A percentile compares a stretch with the other conserved stretches of the same genome.
phyloP scores from a whole-genome alignment of 2,888 invertebrate species.

The Pandemis corylana region DNA sequence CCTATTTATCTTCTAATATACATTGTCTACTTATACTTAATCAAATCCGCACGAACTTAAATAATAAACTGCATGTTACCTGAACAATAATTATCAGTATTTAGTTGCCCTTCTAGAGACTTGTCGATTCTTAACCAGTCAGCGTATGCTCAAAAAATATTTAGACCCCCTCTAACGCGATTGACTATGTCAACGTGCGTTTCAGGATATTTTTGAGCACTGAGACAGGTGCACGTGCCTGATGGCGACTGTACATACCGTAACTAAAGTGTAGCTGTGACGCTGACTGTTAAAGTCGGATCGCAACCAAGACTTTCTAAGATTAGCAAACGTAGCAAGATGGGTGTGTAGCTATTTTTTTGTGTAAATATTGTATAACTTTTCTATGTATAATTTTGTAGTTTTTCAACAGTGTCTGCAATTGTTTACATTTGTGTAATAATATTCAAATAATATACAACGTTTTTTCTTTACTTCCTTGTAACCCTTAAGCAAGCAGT shows the following conservation, averaged over 20 bases:
- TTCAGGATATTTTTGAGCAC: no score
- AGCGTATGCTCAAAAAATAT: no score
- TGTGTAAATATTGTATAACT: conserved; percentile 72
- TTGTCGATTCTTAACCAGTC: not conserved
- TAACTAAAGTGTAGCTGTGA: not conserved
- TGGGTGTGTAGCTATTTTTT: conserved; percentile 35
- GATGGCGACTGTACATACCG: not conserved
- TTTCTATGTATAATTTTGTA: conserved; percentile 71
- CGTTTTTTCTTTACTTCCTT: conserved; percentile 39
- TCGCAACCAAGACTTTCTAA: not conserved
- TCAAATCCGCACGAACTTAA: conserved; percentile 2
- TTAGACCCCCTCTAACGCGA: no score
- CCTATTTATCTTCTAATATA: not conserved
- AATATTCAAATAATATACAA: conserved; percentile 71
- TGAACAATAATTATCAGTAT: conserved; percentile 37
- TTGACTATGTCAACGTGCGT: no score
- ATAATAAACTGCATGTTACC: conserved; percentile 38
- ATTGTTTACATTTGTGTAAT: conserved; percentile 77
- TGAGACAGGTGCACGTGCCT: no score
- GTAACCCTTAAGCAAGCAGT: not conserved
- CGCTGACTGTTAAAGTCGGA: not conserved
- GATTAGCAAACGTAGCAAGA: not conserved
- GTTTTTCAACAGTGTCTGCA: conserved; percentile 79
- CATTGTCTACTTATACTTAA: not conserved
- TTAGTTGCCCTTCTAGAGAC: conserved; percentile 11